phyloP scores from a whole-genome alignment of 1,140 invertebrate genomes.

The Phortica variegata region DNA sequence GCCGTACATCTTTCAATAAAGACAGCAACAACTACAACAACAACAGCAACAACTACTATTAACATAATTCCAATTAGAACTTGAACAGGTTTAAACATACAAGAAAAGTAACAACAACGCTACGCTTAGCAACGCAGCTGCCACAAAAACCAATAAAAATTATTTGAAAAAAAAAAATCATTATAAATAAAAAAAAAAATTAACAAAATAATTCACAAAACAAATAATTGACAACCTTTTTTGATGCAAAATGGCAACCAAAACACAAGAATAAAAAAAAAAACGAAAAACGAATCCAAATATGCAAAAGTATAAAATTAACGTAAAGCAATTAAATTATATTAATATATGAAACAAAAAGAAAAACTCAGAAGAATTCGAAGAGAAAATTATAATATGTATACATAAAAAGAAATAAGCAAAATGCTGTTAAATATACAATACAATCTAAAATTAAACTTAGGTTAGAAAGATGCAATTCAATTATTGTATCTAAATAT shows the following conservation, averaged over 20 bases:
- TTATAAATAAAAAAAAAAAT: conserved; percentile 26
- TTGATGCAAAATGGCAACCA: conserved; percentile 7
- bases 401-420: neutral
- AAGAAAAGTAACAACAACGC: conserved; percentile 4
- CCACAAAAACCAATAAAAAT: neutral
- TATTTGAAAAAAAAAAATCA: conserved; percentile 31
- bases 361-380: conserved; percentile 17
- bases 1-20: conserved; percentile 4
- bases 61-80: conserved; percentile 25
- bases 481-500: neutral
- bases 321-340: neutral
- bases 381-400: neutral
- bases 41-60: conserved; percentile 7
- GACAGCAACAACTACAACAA: neutral
- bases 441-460: neutral
- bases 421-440: neutral
- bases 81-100: conserved; percentile 1
- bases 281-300: conserved; percentile 10
- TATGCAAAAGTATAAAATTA: conserved; percentile 8
- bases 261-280: conserved; percentile 25
- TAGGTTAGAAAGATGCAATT: conserved; percentile 1
- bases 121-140: neutral
- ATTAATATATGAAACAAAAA: conserved; percentile 4
- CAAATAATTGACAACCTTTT: conserved; percentile 25
- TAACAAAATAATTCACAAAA: no score